Evolutionary conservation across 2,888 invertebrate species (phyloP), one percentile per base, ranked within the genome.

Genomic region (Plagodis pulveraria): DNA sequence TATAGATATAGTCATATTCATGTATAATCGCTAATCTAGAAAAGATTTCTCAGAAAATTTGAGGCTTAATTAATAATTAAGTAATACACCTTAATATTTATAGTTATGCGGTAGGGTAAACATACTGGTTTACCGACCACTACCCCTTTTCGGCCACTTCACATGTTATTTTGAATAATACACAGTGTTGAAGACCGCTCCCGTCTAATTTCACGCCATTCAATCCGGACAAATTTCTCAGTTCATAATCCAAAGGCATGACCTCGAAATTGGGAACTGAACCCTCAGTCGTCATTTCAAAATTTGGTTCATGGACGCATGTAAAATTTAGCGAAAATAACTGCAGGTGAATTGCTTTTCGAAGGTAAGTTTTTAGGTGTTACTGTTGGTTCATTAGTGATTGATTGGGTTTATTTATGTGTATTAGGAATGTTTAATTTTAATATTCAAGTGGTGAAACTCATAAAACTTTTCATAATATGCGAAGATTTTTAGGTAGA

Each of bases 401-500:
- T 51, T 51, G 42, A 12, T 51, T 49, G 36, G 36, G 36, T n/a
- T n/a, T n/a, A n/a, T 49, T 49, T 49, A 5, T 49, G 36, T 40
- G 48, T 49, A 49, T 38, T 38, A 12, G 22, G 40, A 22, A 38
- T 49, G 38, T 38, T 49, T 38, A 49, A 49, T 49, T 49, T 49
- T n/a, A 49, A 49, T 49, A 49, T 49, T 49, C 22, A 49, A 22
- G 38, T 49, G 49, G 38, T 40, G 22, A 40, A 51, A 44, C 43
- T 51, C 51, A 51, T 10, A 35, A 51, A 43, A 43, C 51, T 51
- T 51, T 51, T 44, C 44, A 51, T 51, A 51, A 51, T 50, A 10
- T 42, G 42, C 42, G 34, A 50, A n/a, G n/a, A 42, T 33, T 42
- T 43, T 44, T n/a, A 44, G n/a, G 36, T 36, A 44, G 44, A 36